Percentiles rank a stretch among this genome's conserved stretches.
Conservation (phyloP, 2,797 vertebrate species). For the Pagetopsis macropterus region DNA sequence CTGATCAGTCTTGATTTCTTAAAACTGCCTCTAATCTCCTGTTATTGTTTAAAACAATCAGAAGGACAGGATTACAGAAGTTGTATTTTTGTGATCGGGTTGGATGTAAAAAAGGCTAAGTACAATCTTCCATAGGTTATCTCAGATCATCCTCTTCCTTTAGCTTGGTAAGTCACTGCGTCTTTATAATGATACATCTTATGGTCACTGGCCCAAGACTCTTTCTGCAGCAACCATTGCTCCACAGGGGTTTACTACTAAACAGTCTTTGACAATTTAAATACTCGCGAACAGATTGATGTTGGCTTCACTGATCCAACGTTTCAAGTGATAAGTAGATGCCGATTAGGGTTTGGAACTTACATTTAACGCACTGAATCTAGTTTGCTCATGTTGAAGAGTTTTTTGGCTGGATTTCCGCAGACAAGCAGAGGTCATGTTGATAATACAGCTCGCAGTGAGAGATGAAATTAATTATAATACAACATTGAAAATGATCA, state of each 20-base stretch:
- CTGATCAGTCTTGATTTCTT: neutral
- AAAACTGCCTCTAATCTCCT: neutral
- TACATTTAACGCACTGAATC: conserved; percentile 41
- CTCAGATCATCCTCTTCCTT: conserved; percentile 16
- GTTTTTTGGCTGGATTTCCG: conserved; percentile 5
- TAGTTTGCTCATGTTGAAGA: conserved; percentile 18
- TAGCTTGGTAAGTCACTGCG: conserved; percentile 16
- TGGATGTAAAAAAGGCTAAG: conserved; percentile 8
- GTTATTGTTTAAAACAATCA: too few species aligned
- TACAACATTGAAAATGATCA: conserved; percentile 37
- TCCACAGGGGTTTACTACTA: conserved; percentile 36
- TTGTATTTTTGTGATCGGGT: conserved; percentile 7
- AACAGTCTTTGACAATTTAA: conserved; percentile 49
- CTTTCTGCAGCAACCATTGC: conserved; percentile 32
- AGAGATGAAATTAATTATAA: conserved; percentile 36
- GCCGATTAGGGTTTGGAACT: conserved; percentile 32
- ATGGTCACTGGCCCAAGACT: conserved; percentile 44
- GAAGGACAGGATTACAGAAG: neutral
- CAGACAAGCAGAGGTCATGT: conserved; percentile 15
- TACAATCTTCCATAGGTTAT: conserved; percentile 1
- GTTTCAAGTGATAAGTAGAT: conserved; percentile 36
- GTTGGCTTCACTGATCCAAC: conserved; percentile 34
- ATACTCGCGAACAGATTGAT: conserved; percentile 31
- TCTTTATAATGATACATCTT: conserved; percentile 50
- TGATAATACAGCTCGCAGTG: conserved; percentile 13